phyloP scores from a whole-genome alignment of 2,797 vertebrate genomes.

The Synanceia verrucosa region DNA sequence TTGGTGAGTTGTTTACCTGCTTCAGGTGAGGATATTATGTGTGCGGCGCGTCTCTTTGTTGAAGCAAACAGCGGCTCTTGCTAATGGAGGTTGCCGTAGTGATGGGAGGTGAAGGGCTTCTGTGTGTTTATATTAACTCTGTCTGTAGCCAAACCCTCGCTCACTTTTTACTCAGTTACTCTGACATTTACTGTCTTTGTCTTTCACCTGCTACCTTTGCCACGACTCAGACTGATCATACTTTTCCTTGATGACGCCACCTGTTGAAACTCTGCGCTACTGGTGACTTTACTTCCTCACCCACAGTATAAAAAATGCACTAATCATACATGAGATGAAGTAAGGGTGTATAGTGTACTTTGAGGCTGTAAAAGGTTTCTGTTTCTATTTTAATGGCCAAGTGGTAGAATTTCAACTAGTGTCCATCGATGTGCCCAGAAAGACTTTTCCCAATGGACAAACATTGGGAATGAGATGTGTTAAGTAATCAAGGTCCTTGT shows the following conservation, averaged over 20 bases:
- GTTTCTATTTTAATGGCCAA: too few species aligned
- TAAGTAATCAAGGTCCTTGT: too few species aligned
- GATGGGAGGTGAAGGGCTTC: constrained; percentile 35
- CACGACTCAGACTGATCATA: too few species aligned
- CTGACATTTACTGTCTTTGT: neutral
- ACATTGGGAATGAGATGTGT: too few species aligned
- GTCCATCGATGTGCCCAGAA: too few species aligned
- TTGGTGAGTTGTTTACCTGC: constrained; percentile 1
- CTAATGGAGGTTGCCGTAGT: constrained; percentile 44
- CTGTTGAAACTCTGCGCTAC: neutral
- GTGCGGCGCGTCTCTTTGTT: constrained; percentile 25
- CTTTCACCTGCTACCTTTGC: neutral
- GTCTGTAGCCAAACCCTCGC: neutral
- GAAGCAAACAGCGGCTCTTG: constrained; percentile 21
- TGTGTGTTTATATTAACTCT: constrained; percentile 1
- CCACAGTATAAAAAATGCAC: too few species aligned
- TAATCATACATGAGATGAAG: too few species aligned
- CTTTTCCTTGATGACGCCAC: neutral
- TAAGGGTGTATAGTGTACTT: too few species aligned
- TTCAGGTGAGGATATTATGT: constrained; percentile 8
- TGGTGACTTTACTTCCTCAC: too few species aligned
- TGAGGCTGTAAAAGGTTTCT: too few species aligned
- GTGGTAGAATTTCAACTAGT: too few species aligned
- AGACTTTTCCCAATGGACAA: too few species aligned
- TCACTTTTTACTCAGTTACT: neutral